phyloP scores from a whole-genome alignment of 2,113 vertebrate genomes.

The Labeo catla region DNA sequence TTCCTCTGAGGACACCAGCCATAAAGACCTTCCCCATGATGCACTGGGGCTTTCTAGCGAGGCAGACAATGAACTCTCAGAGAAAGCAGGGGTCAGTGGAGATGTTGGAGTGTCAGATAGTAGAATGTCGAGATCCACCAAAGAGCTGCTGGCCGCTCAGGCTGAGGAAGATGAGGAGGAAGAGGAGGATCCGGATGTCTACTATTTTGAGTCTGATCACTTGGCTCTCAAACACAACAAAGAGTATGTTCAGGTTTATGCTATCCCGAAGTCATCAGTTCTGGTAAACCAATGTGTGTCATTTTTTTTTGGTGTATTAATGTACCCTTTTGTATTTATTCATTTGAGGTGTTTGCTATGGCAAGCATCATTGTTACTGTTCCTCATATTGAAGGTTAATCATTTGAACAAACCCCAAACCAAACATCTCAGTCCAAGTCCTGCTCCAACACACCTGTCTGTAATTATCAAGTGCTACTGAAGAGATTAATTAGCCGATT shows the following conservation, averaged over 20 bases:
- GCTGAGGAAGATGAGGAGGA: conserved; percentile 85
- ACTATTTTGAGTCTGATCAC: conserved; percentile 99
- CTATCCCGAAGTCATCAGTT: not conserved
- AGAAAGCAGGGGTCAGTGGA: conserved; percentile 70
- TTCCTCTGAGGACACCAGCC: conserved; percentile 55
- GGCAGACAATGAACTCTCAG: conserved; percentile 67
- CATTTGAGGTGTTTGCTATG: not conserved
- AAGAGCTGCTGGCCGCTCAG: conserved; percentile 79
- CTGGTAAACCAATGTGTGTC: not conserved
- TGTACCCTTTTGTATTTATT: not conserved
- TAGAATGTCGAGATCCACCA: conserved; percentile 79
- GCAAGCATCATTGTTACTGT: not conserved
- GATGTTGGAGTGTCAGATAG: conserved; percentile 70
- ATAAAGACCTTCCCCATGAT: conserved; percentile 69
- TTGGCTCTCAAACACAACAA: conserved; percentile 99
- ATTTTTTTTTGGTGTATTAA: not conserved
- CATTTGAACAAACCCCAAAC: not conserved
- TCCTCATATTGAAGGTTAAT: not conserved
- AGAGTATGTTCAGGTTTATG: conserved; percentile 90
- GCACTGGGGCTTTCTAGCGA: conserved; percentile 72
- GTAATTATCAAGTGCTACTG: not conserved
- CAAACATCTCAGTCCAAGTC: not conserved
- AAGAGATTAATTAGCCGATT: not conserved
- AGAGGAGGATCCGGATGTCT: conserved; percentile 97
- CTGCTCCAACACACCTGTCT: not conserved